Base-by-base conservation (phyloP, 2,113 vertebrate genomes). In the Rhinichthys klamathensis region DNA sequence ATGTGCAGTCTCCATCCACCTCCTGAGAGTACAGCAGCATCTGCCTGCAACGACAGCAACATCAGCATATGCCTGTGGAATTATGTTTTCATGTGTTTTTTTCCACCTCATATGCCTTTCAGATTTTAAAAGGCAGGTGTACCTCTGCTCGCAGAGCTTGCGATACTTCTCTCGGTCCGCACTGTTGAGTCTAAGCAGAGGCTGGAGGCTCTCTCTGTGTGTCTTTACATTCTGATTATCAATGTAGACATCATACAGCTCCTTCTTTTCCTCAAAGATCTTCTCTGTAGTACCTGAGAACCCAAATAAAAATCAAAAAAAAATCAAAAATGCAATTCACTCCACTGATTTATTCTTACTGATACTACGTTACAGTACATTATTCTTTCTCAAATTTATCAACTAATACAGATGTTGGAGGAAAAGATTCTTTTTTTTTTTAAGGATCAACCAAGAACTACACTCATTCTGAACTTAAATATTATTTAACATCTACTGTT, bases 141-240 rank as follows among this genome's bases (percentile, higher is more conserved):
- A 98, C 98, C 98, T 98, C 94, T 99, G 98, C 86, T 99, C 98
- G 0, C 96, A 98, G 88, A 99, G 97, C 56, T 98, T 96, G 63
- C 96, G 94, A 92, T 97, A 99, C 87, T 98, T 99, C 91, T 99
- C 98, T 82, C 95, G 95, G 89, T 99, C 98, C 0, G 97, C 96
- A 0, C 90, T 96, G 89, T 98, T 99, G 85, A 99, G 90, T 87
- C 96, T 96, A 73, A 99, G 94, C 89, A 99, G 94, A 0, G 97
- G 95, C 49, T 97, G 97, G 91, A 99, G 89, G 61, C 95, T 95
- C 79, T 95, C 96, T 0, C 95, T 95, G 92, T 99, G 97, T 0
- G 97, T 98, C 93, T 96, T 99, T 92, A 99, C 98, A n/a, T 99
- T 99, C 95, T 99, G 98, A 94, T 99, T 99, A 74, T 99, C 97